Conservation (phyloP, 2,888 invertebrate genomes). For the Drosophila paracracens region DNA sequence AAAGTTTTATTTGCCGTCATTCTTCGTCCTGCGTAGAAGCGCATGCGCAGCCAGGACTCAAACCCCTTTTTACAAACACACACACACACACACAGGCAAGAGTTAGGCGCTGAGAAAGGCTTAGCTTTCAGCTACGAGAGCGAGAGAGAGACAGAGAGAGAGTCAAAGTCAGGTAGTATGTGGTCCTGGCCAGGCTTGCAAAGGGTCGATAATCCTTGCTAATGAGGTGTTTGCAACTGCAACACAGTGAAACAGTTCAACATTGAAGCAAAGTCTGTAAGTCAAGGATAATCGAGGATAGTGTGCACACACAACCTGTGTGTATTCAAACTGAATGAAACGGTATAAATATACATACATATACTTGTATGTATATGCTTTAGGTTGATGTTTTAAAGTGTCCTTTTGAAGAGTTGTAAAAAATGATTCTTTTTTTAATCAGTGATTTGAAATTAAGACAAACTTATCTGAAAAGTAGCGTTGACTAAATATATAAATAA, state of each 20-base stretch:
- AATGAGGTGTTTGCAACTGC: slow-evolving; percentile 72
- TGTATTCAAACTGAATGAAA: slow-evolving; percentile 45
- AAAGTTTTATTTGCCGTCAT: slow-evolving; percentile 76
- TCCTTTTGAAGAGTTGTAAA: not conserved
- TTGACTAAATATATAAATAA: not conserved
- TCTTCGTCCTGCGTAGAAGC: slow-evolving; percentile 45
- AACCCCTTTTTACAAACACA: slow-evolving; percentile 68
- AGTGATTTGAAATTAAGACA: not conserved
- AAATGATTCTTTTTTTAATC: not conserved
- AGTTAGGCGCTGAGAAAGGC: slow-evolving; percentile 71
- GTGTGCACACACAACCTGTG: slow-evolving; percentile 25
- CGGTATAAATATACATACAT: not conserved
- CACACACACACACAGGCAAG: slow-evolving; percentile 57
- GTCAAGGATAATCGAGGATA: slow-evolving; percentile 81
- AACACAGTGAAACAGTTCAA: slow-evolving; percentile 16
- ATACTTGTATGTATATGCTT: not conserved
- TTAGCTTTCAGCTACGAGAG: slow-evolving; percentile 62
- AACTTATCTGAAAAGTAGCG: not conserved
- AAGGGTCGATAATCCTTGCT: slow-evolving; percentile 73
- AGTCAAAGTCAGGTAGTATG: slow-evolving; percentile 65
- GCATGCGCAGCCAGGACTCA: slow-evolving; percentile 69
- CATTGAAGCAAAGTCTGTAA: slow-evolving; percentile 69
- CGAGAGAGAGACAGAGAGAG: not conserved
- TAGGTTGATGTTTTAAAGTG: not conserved
- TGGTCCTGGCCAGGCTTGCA: not conserved